These are phyloP conservation scores for Lagopus muta DNA, from an alignment of 2,113 vertebrate species.

Conservation along the genomic window DNA sequence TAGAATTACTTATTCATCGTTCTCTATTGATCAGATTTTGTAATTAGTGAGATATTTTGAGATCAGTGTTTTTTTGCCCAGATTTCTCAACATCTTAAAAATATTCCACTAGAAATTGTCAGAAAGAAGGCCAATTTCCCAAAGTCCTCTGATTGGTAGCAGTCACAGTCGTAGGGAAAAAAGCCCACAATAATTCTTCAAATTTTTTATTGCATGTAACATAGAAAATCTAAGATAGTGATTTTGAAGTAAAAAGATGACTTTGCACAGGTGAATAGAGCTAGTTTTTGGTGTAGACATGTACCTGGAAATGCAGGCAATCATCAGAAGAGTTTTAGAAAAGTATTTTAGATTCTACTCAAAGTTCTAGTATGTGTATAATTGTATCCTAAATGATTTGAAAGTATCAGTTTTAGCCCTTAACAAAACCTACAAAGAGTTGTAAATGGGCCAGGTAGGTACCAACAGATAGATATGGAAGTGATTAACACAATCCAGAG, in stretches of 20 bases:
- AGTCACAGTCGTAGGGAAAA: background rate
- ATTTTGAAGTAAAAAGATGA: background rate
- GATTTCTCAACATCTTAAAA: background rate
- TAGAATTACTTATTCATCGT: conserved; percentile 4
- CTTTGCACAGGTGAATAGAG: background rate
- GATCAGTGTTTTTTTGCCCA: background rate
- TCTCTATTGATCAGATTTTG: background rate
- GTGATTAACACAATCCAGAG: background rate
- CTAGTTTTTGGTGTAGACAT: background rate
- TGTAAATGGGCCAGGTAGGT: background rate
- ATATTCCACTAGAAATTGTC: background rate
- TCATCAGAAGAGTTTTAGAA: background rate
- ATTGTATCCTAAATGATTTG: background rate
- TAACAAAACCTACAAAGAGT: background rate
- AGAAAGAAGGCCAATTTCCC: background rate
- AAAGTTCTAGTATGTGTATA: background rate
- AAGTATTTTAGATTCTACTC: background rate
- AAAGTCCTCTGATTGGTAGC: background rate
- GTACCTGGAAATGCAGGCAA: background rate
- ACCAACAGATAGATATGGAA: background rate
- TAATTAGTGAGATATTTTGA: background rate
- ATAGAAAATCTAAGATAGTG: background rate
- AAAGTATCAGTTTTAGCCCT: background rate
- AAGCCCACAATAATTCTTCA: background rate
- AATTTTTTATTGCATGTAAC: background rate